Base-by-base conservation (phyloP, 2,888 invertebrate species). In the Gandaritis pyraliata region DNA sequence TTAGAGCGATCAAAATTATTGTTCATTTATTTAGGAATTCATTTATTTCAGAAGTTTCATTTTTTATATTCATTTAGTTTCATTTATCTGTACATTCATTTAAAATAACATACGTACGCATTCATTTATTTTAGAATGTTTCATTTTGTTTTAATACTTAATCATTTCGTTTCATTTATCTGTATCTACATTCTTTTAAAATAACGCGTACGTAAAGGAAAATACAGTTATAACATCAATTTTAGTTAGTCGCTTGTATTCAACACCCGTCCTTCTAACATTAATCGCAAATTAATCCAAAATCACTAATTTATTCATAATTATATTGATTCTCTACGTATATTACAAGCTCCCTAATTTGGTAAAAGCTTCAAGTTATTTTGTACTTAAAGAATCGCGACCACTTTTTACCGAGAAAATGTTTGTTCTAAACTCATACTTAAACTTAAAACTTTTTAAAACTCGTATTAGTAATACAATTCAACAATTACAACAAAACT, bases 251-350 rank as follows among this genome's bases (percentile, higher is more conserved):
- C 43, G 36, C 54, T 54, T 58, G 18, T 53, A 62, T 51, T 64
- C 55, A 56, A 46, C 45, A 59, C 45, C 59, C 64, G 52, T 49
- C 56, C 38, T 60, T 43, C 68, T 71, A 73, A 75, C 73, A 74
- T 74, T 70, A 61, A 73, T 73, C 58, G 81, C 80, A 81, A 84
- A 80, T 71, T 38, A 77, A 69, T 58, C 55, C 49, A 56, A 56
- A 63, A 65, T 56, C 41, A 53, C 66, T 65, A 60, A 61, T n/a
- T 52, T 59, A 61, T 49, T 38, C 6, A 18, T 23, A 58, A 36
- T 15, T 61, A 43, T 39, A 15, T 56, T 45, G 30, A 49, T 5
- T 45, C 59, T 50, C 49, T 41, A 70, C 64, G 62, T 68, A 65
- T 54, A 49, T 54, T 15, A 48, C 59, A 36, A 69, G 70, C 70